These are phyloP conservation scores for Lagorchestes hirsutus DNA, from an alignment of 2,797 vertebrate species.

Conservation along the genomic window DNA sequence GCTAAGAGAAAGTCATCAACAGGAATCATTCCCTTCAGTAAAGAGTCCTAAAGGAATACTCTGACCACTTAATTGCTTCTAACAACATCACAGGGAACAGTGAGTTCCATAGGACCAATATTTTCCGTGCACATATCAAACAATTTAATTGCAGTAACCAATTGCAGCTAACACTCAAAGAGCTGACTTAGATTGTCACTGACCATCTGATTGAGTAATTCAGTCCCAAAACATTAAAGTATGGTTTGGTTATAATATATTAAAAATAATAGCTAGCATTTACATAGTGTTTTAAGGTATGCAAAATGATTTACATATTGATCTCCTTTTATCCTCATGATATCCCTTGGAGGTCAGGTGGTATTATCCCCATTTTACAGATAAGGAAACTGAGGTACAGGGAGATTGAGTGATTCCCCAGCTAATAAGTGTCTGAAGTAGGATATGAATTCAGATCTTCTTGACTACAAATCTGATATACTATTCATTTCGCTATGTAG, in stretches of 20 bases:
- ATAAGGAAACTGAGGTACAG: background rate
- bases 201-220: background rate
- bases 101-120: background rate
- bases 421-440: background rate
- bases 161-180: background rate
- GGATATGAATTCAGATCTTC: background rate
- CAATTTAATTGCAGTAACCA: background rate
- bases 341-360: background rate
- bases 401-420: background rate
- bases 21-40: background rate
- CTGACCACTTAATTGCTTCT: background rate
- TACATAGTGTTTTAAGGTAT: background rate
- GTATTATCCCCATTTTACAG: background rate
- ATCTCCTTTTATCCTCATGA: background rate
- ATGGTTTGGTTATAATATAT: background rate
- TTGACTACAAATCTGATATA: background rate
- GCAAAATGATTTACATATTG: background rate
- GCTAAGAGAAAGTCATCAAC: background rate
- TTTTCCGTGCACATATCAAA: background rate
- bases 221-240: background rate
- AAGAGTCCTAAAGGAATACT: background rate
- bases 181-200: background rate
- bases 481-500: background rate
- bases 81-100: background rate
- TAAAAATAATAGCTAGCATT: background rate